Evolutionary conservation across 2,113 vertebrate genomes (phyloP).

Genomic region (Thinocorus orbignyianus): DNA sequence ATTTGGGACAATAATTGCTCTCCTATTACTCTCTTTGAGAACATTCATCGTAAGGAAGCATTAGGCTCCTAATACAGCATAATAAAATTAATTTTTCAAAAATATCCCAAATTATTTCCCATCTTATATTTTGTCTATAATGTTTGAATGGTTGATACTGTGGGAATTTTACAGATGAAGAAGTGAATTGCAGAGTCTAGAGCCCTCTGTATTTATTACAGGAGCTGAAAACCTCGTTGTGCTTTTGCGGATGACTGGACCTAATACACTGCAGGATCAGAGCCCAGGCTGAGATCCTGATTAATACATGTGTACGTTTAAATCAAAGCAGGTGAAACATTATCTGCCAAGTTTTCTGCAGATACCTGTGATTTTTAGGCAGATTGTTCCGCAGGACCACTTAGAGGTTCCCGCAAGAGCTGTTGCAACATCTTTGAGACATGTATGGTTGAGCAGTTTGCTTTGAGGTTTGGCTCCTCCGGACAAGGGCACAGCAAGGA

Average conservation of each 20-base stretch:
- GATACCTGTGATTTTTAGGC: not conserved
- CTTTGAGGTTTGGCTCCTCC: not conserved
- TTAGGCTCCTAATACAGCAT: not conserved
- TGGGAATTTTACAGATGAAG: not conserved
- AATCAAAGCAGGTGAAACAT: not conserved
- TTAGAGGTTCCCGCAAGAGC: not conserved
- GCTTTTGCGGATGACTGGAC: not conserved
- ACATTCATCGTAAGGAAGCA: not conserved
- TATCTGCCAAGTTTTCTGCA: not conserved
- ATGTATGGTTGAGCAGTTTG: not conserved
- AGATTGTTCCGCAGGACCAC: not conserved
- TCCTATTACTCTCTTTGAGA: not conserved
- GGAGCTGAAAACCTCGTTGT: not conserved
- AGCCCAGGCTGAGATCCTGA: not conserved
- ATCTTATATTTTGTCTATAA: not conserved
- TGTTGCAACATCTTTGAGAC: not conserved
- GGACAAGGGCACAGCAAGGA: not conserved
- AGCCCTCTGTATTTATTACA: not conserved
- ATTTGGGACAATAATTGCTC: not conserved
- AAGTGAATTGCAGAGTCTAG: not conserved
- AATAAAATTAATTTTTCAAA: slow-evolving; percentile 15
- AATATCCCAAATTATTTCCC: not conserved
- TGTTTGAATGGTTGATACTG: not conserved
- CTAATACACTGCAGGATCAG: not conserved
- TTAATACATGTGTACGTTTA: not conserved